Base-by-base conservation (phyloP, 2,888 invertebrate species). In the Ophonus ardosiacus region DNA sequence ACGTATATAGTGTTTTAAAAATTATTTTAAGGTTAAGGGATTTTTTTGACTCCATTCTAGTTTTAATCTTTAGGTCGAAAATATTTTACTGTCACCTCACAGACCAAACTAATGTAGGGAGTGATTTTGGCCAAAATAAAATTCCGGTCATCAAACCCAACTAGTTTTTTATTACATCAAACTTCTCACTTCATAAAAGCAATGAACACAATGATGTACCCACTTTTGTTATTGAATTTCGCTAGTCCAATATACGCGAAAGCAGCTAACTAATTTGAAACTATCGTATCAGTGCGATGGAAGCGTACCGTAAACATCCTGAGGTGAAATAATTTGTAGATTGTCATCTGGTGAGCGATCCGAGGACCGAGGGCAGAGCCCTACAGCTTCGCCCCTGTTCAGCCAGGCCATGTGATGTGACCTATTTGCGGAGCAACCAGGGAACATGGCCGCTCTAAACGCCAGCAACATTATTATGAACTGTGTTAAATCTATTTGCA, bases 401-500 rank as follows among this genome's bases (percentile, higher is more conserved):
- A 24, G 31, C 8, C 13, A 8, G 63, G 63, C 21, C 38, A 68
- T 40, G 68, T 68, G 68, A 68, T 40, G 68, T 68, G 68, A 68
- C 68, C 68, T 68, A 68, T 68, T 68, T 68, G 68, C 38, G 40
- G 38, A 38, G 40, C 63, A 17, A 24, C 24, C 65, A 65, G 65
- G 68, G 38, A 68, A 68, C 68, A 68, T 68, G 68, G 68, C 68
- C 15, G 40, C 68, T 6, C 63, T 68, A 68, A 74, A 74, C 18
- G 80, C 80, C 59, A 61, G 80, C 80, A 61, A 80, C 80, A 80
- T 80, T 79, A 80, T 61, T 80, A 80, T 80, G 61, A 80, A 80
- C 80, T 80, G 74, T 57, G 68, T 57, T 82, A 82, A 82, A 82
- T 82, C 74, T 68, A 82, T 82, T 82, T 82, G 82, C 82, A 82